Percentiles rank a stretch among this genome's conserved stretches.
Evolutionary conservation across 2,888 invertebrate species (phyloP).

Genomic region (Hyposoter didymator): DNA sequence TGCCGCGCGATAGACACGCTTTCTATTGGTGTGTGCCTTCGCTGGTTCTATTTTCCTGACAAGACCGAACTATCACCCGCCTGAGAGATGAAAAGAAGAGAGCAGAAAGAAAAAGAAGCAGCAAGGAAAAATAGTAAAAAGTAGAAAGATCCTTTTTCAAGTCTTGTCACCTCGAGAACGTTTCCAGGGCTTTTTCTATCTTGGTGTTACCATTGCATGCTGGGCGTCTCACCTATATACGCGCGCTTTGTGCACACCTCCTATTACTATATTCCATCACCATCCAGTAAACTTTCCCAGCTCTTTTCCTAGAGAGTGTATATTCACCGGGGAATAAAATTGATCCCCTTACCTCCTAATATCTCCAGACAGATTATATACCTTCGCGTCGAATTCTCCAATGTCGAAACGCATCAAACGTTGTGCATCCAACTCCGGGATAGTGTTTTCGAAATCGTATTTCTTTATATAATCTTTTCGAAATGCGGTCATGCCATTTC

Average conservation of each 20-base stretch:
- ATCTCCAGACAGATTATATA: constrained; percentile 45
- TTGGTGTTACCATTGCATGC: constrained; percentile 22
- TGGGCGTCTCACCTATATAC: not conserved
- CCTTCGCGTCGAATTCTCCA: constrained; percentile 5
- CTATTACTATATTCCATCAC: constrained; percentile 23
- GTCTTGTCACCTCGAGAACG: constrained; percentile 56
- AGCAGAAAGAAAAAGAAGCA: constrained; percentile 15
- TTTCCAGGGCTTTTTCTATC: constrained; percentile 44
- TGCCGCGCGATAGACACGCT: not conserved
- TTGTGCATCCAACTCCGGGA: not conserved
- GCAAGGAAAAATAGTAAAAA: constrained; percentile 28
- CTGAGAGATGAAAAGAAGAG: constrained; percentile 47
- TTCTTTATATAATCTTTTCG: not conserved
- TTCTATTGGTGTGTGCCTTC: constrained; percentile 28
- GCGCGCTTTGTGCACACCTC: not conserved
- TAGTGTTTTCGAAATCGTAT: not conserved
- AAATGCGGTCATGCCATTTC: not conserved
- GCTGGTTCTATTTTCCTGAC: constrained; percentile 55
- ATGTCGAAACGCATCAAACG: constrained; percentile 11
- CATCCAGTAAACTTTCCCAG: constrained; percentile 41
- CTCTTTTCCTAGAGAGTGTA: constrained; percentile 27
- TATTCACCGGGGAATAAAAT: constrained; percentile 51
- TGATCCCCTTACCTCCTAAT: constrained; percentile 38
- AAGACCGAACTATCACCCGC: constrained; percentile 52
- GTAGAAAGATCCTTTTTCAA: constrained; percentile 53